Percentiles rank a stretch among this genome's conserved stretches.
Evolutionary conservation across 1,140 invertebrate species (phyloP).

Genomic region (Ceratina calcarata): DNA sequence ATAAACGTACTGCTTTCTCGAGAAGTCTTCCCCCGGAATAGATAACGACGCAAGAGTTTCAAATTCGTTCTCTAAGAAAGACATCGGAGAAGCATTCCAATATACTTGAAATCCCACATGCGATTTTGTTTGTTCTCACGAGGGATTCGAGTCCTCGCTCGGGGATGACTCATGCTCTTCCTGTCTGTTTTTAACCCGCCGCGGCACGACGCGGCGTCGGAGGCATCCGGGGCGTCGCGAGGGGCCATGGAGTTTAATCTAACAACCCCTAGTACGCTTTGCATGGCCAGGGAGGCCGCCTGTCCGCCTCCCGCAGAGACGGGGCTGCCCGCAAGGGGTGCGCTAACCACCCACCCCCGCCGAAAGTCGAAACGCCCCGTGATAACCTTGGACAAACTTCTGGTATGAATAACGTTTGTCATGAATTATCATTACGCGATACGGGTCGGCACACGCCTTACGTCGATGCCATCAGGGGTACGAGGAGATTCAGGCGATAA

Average conservation of each 20-base stretch:
- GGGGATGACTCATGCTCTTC: constrained; percentile 73
- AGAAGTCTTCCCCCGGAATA: background rate
- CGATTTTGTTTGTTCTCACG: constrained; percentile 54
- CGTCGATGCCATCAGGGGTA: constrained; percentile 33
- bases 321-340: constrained; percentile 69
- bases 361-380: constrained; percentile 56
- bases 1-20: too few relatives aligned
- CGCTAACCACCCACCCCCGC: constrained; percentile 57
- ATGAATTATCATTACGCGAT: constrained; percentile 63
- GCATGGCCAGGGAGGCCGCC: constrained; percentile 68
- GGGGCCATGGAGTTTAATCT: constrained; percentile 73
- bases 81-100: background rate
- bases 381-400: constrained; percentile 67
- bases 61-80: constrained; percentile 8
- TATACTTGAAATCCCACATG: constrained; percentile 2
- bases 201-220: constrained; percentile 62
- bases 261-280: constrained; percentile 73
- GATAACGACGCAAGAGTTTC: too few relatives aligned
- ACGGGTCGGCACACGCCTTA: constrained; percentile 39
- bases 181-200: constrained; percentile 76
- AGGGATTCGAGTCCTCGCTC: constrained; percentile 49
- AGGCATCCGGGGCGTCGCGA: constrained; percentile 75
- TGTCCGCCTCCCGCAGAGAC: constrained; percentile 53
- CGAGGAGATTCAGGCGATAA: constrained; percentile 49
- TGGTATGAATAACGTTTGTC: constrained; percentile 72